Base-by-base conservation (phyloP, 1,140 invertebrate genomes). In the Trachelipus rathkii region DNA sequence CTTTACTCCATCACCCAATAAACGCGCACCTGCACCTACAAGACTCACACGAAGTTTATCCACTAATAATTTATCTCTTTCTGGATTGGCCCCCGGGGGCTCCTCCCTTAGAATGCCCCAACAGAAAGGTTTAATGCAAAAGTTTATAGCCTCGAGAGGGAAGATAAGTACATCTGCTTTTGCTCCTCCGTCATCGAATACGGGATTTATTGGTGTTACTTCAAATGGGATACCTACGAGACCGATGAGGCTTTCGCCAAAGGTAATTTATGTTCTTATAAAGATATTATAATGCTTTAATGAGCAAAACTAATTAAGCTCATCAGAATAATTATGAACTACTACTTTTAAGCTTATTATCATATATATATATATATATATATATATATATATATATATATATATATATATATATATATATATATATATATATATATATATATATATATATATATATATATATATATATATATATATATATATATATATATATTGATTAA, bases 71-170 rank as follows among this genome's bases (percentile, higher is more conserved):
- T 60, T 77, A 67, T 66, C 79, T 46, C 13, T 46, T 69, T 72
- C 53, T 60, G 15, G 71, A 11, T 50, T 70, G 45, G 66, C 68
- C 79, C 13, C 53, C 44, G 67, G 72, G 15, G 60, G 15, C 10
- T n/a, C n/a, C n/a, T n/a, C n/a, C n/a, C 13, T 44, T 13, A 43
- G 71, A 23, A 44, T 68, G 8, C 60, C 77, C 19, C n/a, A n/a
- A n/a, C 71, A 76, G 44, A 79, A 80, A 82, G 90, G 90, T 0
- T 86, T 92, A 45, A 92, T 92, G 91, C 90, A 92, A 81, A 88
- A 90, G 75, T 92, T 92, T 81, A 88, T 92, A 70, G 89, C 90
- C 10, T 91, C 89, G 6, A 88, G 90, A 33, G 91, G 91, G 19
- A 91, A 89, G 81, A 82, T 91, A 74, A 76, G 77, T 8, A 75